phyloP scores from a whole-genome alignment of 2,113 vertebrate genomes.

The Gavialis gangeticus region DNA sequence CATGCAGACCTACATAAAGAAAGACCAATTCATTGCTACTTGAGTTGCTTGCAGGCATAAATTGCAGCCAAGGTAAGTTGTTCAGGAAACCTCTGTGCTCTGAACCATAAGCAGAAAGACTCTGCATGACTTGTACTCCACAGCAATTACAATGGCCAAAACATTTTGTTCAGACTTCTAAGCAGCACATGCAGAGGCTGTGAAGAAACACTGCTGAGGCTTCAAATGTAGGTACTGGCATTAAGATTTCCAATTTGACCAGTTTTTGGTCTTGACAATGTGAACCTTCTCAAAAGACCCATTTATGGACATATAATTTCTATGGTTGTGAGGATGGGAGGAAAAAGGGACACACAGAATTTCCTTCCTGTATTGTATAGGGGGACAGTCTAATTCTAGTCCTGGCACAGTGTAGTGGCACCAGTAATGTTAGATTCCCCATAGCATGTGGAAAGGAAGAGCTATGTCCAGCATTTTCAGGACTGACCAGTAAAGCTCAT shows the following conservation, averaged over 20 bases:
- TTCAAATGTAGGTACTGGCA: accelerated
- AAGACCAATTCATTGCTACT: neutral
- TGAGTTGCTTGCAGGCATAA: neutral
- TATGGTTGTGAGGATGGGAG: neutral
- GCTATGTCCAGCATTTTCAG: too few relatives aligned
- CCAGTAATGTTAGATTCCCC: too few relatives aligned
- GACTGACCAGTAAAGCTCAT: too few relatives aligned
- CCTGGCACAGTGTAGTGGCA: too few relatives aligned
- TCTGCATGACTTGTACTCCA: neutral
- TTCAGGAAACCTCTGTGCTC: neutral
- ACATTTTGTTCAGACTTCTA: neutral
- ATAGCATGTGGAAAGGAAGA: too few relatives aligned
- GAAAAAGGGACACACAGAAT: neutral
- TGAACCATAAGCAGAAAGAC: neutral
- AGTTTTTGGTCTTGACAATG: neutral
- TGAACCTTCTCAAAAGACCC: neutral
- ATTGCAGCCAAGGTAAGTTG: neutral
- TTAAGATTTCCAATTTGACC: neutral
- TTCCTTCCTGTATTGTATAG: neutral
- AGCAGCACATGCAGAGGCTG: neutral
- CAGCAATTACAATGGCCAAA: neutral
- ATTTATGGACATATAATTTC: neutral
- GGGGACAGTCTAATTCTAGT: neutral
- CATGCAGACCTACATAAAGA: neutral
- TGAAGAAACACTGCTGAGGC: neutral